A percentile compares a stretch with the other conserved stretches of the same genome.
Evolutionary conservation across 1,140 invertebrate species (phyloP).

Genomic region (Tachypleus tridentatus): DNA sequence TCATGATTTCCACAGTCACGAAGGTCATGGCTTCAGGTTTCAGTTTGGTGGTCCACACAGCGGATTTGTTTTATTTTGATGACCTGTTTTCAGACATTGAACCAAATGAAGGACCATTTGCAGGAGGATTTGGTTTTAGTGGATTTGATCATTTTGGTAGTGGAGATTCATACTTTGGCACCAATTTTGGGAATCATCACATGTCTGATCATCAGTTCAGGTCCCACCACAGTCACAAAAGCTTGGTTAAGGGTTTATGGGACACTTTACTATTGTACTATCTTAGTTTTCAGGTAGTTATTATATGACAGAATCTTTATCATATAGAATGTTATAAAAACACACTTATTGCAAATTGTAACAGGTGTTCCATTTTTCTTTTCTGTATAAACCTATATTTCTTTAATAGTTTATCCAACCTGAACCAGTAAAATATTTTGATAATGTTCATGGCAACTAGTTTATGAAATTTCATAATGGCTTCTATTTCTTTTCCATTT

Average conservation of each 20-base stretch:
- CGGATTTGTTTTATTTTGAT: constrained; percentile 23
- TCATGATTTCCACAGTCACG: constrained; percentile 14
- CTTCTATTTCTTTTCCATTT: too few relatives aligned
- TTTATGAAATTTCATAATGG: too few relatives aligned
- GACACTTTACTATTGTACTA: neutral
- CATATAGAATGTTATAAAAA: too few relatives aligned
- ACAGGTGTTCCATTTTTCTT: too few relatives aligned
- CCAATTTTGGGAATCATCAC: constrained; percentile 11
- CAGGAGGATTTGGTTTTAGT: constrained; percentile 4
- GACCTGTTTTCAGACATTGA: constrained; percentile 24
- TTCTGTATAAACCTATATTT: too few relatives aligned
- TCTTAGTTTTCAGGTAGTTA: constrained; percentile 5
- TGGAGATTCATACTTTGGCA: constrained; percentile 24
- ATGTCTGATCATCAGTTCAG: neutral
- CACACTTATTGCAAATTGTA: too few relatives aligned
- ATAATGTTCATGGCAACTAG: too few relatives aligned
- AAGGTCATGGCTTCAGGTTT: constrained; percentile 6
- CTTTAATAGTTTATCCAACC: too few relatives aligned
- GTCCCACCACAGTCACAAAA: neutral
- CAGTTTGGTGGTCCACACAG: constrained; percentile 8
- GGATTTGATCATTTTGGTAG: constrained; percentile 21
- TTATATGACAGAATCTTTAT: neutral
- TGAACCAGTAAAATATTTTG: too few relatives aligned
- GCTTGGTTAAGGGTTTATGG: constrained; percentile 2
- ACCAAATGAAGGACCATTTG: constrained; percentile 9